Evolutionary conservation across 23 tunicate genomes (phyloP), one percentile per base, ranked within the genome.

Genomic region (Halocynthia aurantium): DNA sequence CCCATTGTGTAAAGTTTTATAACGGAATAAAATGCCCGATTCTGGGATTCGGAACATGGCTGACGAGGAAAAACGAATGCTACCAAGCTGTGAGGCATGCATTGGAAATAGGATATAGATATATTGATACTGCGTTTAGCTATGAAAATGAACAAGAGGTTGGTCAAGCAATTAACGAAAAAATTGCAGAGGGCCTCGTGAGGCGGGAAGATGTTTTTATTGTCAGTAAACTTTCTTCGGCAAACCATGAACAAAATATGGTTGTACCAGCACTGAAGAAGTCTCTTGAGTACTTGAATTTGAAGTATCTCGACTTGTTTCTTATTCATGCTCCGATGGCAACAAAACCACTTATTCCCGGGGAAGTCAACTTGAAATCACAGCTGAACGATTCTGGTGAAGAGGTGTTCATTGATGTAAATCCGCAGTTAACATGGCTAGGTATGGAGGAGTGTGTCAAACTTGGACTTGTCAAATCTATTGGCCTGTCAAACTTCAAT

Each of bases 381-480:
- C 77, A 81, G 67, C n/a, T 44, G 8, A 86, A 81, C n/a, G 60
- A 71, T 22, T 57, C 85, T 82, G 90, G 90, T 6, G 61, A 60
- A 31, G 85, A 77, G 5, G 52, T 84, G 20, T 73, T 84, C 40
- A 86, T 81, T 50, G 96, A 88, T 61, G 61, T 88, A 9, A 72
- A 95, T 77, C 84, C 87, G 54, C 52, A 57, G 19, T 85, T 76
- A 17, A 88, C 88, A 52, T 95, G 99, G 99, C 73, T 75, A 69
- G 99, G 78, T 77, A 95, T 95, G 99, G 99, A 95, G 78, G 71
- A 77, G 61, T 95, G 99, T 82, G 91, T 85, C 10, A 88, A 85
- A 7, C 75, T 85, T n/a, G 91, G 91, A 6, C 80, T 95, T 5
- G 80, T 88, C 7, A 71, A 70, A 44, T 81, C 82, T 21, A 89